Evolutionary conservation across 2,797 vertebrate species (phyloP).

Genomic region (Arremon brunneinucha): DNA sequence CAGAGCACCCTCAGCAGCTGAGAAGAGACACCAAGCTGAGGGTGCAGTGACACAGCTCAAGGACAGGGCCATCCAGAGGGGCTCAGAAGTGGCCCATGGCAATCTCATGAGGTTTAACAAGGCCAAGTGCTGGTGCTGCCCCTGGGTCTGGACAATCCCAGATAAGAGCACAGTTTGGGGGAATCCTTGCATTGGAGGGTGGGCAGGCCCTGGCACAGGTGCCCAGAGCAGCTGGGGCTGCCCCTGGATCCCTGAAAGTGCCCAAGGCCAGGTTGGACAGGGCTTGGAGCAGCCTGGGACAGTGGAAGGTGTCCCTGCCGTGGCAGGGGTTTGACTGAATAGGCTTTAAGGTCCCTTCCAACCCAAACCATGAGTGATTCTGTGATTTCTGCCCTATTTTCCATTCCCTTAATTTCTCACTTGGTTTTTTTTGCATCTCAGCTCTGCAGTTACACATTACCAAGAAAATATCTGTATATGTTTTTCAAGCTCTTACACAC

Average conservation of each 20-base stretch:
- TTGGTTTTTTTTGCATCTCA: neutral
- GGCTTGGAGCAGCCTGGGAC: too few relatives aligned
- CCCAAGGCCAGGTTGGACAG: neutral
- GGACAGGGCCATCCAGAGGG: neutral
- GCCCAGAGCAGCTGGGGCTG: neutral
- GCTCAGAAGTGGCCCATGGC: rapidly evolving
- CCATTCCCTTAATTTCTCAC: rapidly evolving
- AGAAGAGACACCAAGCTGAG: neutral
- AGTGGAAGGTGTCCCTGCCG: neutral
- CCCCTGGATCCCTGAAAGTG: neutral
- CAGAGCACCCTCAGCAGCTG: neutral
- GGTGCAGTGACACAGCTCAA: neutral
- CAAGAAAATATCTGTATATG: neutral
- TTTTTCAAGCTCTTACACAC: neutral
- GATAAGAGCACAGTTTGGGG: neutral
- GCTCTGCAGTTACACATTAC: neutral
- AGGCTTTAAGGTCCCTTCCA: neutral
- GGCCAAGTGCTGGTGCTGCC: neutral
- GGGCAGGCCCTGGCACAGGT: neutral
- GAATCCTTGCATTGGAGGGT: neutral
- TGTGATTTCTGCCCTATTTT: neutral
- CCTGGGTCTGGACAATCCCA: neutral
- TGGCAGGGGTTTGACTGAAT: too few relatives aligned
- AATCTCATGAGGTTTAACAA: neutral
- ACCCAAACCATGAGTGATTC: neutral